phyloP scores from a whole-genome alignment of 2,888 invertebrate species.

The Stenichneumon culpator region DNA sequence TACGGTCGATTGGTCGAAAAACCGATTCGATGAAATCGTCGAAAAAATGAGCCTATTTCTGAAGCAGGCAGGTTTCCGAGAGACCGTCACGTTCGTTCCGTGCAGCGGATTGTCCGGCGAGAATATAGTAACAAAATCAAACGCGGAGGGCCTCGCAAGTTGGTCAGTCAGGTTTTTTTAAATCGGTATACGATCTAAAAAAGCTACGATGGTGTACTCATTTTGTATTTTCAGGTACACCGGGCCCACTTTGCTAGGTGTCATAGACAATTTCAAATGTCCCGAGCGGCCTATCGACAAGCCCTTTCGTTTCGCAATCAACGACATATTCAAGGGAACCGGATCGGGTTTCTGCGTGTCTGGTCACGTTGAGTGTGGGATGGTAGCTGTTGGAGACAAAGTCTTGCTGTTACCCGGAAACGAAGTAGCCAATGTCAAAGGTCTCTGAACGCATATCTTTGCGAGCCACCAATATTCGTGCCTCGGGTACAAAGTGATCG shows the following conservation, averaged over 20 bases:
- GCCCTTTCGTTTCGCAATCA: slow-evolving; percentile 96
- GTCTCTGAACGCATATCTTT: slow-evolving; percentile 82
- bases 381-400: slow-evolving; percentile 94
- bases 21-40: slow-evolving; percentile 95
- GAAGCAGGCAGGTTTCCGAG: slow-evolving; percentile 96
- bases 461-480: background rate
- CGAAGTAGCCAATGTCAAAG: slow-evolving; percentile 93
- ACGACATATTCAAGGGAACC: slow-evolving; percentile 97
- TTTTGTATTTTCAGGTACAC: slow-evolving; percentile 88
- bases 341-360: slow-evolving; percentile 96
- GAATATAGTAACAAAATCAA: slow-evolving; percentile 92
- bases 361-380: slow-evolving; percentile 97
- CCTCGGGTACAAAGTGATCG: background rate
- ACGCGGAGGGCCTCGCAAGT: slow-evolving; percentile 88
- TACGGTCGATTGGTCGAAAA: slow-evolving; percentile 96
- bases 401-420: slow-evolving; percentile 94
- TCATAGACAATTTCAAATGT: slow-evolving; percentile 94
- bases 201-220: background rate
- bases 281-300: slow-evolving; percentile 95
- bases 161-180: slow-evolving; percentile 85
- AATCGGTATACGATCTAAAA: background rate
- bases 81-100: slow-evolving; percentile 96
- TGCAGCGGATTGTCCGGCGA: slow-evolving; percentile 98
- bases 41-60: slow-evolving; percentile 93
- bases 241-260: slow-evolving; percentile 94